Percentiles rank a stretch among this genome's conserved stretches.
Conservation (phyloP, 2,888 invertebrate species). For the Quadroppia sp. region DNA sequence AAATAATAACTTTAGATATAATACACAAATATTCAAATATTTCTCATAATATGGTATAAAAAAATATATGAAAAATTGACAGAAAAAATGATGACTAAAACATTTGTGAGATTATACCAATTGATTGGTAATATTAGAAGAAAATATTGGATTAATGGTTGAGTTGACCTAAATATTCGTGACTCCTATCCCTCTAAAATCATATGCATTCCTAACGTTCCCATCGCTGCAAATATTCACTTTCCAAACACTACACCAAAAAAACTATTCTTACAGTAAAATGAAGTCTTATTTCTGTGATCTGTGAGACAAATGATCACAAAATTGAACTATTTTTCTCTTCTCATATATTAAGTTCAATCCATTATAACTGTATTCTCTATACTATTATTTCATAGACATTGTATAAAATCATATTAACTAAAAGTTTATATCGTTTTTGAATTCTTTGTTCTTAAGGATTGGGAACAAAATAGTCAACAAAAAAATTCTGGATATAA, state of each 20-base stretch:
- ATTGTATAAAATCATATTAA: neutral
- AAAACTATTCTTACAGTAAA: neutral
- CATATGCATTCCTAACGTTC: neutral
- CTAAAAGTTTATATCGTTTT: neutral
- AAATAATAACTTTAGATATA: no score
- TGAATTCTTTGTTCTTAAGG: neutral
- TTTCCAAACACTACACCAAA: neutral
- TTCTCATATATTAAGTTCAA: neutral
- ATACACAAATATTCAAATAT: no score
- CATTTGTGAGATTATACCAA: slow-evolving; percentile 2
- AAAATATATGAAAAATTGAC: neutral
- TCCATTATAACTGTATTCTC: neutral
- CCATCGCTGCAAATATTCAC: neutral
- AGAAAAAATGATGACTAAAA: slow-evolving; percentile 1
- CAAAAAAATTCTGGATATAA: neutral
- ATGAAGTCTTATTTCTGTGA: neutral
- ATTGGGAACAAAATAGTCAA: neutral
- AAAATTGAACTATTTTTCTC: neutral
- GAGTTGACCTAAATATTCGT: neutral
- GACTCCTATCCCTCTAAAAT: neutral
- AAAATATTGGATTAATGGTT: neutral
- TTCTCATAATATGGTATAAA: no score
- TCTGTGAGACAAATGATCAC: neutral
- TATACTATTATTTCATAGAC: no score
- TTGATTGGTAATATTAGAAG: neutral